phyloP scores from a whole-genome alignment of 2,888 invertebrate genomes.

The Coelinius sp. region DNA sequence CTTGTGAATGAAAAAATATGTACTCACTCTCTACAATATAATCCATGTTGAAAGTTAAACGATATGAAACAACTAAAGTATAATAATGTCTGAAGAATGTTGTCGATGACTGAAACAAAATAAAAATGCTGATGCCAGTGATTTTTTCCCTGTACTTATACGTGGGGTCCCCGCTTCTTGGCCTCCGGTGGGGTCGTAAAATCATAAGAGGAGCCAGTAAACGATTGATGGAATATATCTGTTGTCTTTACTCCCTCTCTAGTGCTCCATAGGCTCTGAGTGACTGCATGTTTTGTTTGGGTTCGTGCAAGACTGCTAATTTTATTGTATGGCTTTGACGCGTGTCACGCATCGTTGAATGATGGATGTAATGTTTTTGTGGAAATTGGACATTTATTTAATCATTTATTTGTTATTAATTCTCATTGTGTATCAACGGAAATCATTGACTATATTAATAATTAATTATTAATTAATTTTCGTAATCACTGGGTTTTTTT shows the following conservation, averaged over 20 bases:
- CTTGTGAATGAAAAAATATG: too few relatives aligned
- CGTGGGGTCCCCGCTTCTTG: conserved; percentile 23
- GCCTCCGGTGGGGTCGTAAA: conserved; percentile 1
- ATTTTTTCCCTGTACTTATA: conserved; percentile 29
- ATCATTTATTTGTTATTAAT: too few relatives aligned
- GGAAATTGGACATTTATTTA: background rate
- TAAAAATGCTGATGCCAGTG: conserved; percentile 29
- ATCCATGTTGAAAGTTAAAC: conserved; percentile 14
- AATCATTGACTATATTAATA: too few relatives aligned
- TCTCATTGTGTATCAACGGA: too few relatives aligned
- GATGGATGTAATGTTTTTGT: background rate
- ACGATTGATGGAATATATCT: background rate
- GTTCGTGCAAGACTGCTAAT: background rate
- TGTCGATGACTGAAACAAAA: conserved; percentile 13
- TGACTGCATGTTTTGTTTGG: background rate
- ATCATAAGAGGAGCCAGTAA: conserved; percentile 2
- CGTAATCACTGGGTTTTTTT: too few relatives aligned
- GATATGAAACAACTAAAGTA: background rate
- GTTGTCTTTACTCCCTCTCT: background rate
- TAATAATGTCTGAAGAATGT: background rate
- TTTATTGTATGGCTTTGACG: background rate
- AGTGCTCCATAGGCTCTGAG: background rate
- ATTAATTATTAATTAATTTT: too few relatives aligned
- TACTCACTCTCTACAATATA: conserved; percentile 34
- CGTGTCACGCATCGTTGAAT: background rate